These are phyloP conservation scores for Lepas anatifera DNA, from an alignment of 2,888 invertebrate species.

Conservation along the genomic window DNA sequence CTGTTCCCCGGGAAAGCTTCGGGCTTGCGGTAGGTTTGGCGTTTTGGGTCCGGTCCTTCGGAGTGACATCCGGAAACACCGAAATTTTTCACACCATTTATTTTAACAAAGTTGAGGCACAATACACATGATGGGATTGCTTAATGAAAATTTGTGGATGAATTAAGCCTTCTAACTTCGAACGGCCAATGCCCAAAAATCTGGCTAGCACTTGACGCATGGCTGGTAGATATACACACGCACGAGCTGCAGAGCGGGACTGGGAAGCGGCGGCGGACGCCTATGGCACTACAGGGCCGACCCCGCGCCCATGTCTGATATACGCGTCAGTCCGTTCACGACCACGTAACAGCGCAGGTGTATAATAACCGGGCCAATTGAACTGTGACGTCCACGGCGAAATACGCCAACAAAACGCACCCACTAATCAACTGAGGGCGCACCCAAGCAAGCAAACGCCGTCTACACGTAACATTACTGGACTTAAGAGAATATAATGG, in stretches of 20 bases:
- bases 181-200: slow-evolving; percentile 8
- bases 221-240: slow-evolving; percentile 3
- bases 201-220: slow-evolving; percentile 10
- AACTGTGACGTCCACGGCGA: not conserved
- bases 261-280: not conserved
- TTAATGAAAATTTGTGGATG: slow-evolving; percentile 12
- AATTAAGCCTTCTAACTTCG: slow-evolving; percentile 7
- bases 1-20: no score
- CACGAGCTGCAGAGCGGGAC: not conserved
- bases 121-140: slow-evolving; percentile 13
- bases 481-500: slow-evolving; percentile 10
- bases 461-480: slow-evolving; percentile 1
- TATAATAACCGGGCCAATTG: slow-evolving; percentile 5
- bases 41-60: no score
- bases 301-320: no score
- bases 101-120: slow-evolving; percentile 15
- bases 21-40: no score
- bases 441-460: not conserved
- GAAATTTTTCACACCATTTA: slow-evolving; percentile 13
- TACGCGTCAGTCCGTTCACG: not conserved
- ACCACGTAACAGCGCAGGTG: not conserved
- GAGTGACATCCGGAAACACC: no score
- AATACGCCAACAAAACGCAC: not conserved
- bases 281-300: slow-evolving; percentile 9
- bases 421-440: not conserved